Conservation (phyloP, 1,140 invertebrate species). For the Pogonomyrmex barbatus region DNA sequence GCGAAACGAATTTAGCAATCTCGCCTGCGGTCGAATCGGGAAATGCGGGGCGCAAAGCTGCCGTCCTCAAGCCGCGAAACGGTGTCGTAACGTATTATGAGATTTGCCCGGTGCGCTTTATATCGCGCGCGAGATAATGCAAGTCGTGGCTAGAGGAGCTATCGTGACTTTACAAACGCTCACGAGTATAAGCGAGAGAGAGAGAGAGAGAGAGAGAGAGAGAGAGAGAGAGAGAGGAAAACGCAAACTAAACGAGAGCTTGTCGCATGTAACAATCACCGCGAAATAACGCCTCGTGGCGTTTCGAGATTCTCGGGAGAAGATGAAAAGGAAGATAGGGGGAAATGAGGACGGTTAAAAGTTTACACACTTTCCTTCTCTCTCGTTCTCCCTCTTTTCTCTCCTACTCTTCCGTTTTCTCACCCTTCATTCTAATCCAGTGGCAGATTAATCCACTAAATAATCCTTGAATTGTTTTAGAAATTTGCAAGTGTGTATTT, state of each 20-base stretch:
- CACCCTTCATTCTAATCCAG: background rate
- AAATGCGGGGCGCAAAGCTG: background rate
- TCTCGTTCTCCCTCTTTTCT: background rate
- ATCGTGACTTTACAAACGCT: conserved; percentile 2
- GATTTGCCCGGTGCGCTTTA: conserved; percentile 44
- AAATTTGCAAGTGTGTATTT: background rate
- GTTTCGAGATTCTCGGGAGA: conserved; percentile 1
- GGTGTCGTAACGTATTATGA: conserved; percentile 29
- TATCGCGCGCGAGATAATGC: conserved; percentile 21
- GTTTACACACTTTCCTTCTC: conserved; percentile 12
- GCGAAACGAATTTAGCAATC: background rate
- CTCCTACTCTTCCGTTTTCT: background rate
- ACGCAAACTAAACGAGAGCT: conserved; percentile 47
- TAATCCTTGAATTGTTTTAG: background rate
- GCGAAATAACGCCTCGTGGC: conserved; percentile 43
- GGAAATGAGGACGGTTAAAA: conserved; percentile 40
- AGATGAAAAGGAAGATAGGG: conserved; percentile 41
- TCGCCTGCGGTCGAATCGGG: background rate
- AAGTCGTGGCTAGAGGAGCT: background rate
- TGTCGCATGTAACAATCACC: conserved; percentile 42
- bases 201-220: too few species aligned
- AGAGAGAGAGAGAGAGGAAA: background rate
- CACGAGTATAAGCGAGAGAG: background rate
- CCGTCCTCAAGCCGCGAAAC: background rate
- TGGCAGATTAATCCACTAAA: background rate